Conservation (phyloP, 1,140 invertebrate species). For the Drosophila kurseongensis region DNA sequence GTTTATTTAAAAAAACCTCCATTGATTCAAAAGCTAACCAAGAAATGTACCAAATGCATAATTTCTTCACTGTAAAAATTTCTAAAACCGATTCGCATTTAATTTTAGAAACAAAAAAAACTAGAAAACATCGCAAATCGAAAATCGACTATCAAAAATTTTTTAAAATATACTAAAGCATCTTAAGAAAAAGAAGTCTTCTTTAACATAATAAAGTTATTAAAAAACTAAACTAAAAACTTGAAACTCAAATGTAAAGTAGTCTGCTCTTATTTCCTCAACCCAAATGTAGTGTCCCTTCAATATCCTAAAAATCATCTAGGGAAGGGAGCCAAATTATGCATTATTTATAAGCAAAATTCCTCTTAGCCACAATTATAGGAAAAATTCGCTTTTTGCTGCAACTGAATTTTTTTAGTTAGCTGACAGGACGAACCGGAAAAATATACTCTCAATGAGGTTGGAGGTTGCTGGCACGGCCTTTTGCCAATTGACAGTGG, state of each 20-base stretch:
- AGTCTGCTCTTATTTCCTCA: too few species aligned
- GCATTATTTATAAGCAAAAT: background rate
- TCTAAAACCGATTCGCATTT: too few species aligned
- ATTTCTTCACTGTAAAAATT: too few species aligned
- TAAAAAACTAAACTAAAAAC: background rate
- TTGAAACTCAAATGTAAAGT: background rate
- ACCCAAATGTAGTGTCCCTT: background rate
- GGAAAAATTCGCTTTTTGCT: background rate
- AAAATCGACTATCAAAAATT: too few species aligned
- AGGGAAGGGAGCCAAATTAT: background rate
- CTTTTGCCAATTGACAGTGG: conserved; percentile 6
- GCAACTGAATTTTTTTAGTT: background rate
- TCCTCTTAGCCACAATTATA: background rate
- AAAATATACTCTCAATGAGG: conserved; percentile 6
- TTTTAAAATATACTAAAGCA: too few species aligned
- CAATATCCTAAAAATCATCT: background rate
- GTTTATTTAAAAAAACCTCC: too few species aligned
- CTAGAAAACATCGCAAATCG: too few species aligned
- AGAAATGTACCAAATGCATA: too few species aligned
- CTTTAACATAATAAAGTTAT: background rate
- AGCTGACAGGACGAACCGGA: conserved; percentile 8
- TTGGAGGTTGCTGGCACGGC: conserved; percentile 10
- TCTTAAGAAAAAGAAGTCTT: too few species aligned
- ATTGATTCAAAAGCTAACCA: too few species aligned
- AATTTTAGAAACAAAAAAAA: too few species aligned